These are phyloP conservation scores for Glaucomys volans DNA, from an alignment of 2,113 vertebrate genomes.

Conservation along the genomic window DNA sequence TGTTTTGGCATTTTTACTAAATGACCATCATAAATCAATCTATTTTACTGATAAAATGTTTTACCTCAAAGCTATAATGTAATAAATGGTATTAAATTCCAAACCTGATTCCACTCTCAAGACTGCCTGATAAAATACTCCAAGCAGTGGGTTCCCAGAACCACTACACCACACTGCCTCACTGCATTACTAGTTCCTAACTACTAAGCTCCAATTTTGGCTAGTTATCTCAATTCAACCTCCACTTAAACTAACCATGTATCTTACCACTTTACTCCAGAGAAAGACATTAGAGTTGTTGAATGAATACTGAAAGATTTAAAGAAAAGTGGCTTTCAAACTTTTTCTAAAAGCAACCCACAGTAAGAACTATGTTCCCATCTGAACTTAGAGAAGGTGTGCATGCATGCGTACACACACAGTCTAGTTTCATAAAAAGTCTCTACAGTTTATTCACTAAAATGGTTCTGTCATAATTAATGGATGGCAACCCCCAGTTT, in stretches of 20 bases:
- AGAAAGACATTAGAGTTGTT: neutral
- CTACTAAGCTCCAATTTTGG: neutral
- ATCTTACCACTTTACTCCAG: neutral
- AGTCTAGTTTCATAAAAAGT: neutral
- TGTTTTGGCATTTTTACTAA: slow-evolving; percentile 31
- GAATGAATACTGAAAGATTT: neutral
- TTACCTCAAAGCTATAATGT: neutral
- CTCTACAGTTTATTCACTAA: neutral
- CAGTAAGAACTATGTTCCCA: neutral
- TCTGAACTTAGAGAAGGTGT: neutral
- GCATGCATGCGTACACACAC: neutral
- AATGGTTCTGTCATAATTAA: neutral
- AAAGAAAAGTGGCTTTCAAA: neutral
- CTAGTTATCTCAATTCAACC: slow-evolving; percentile 3
- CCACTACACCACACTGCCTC: neutral
- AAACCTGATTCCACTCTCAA: neutral
- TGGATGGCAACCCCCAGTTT: neutral
- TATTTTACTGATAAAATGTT: neutral
- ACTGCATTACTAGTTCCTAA: neutral
- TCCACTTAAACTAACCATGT: neutral
- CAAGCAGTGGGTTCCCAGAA: neutral
- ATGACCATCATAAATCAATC: neutral
- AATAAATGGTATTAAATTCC: neutral
- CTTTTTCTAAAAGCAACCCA: slow-evolving; percentile 3
- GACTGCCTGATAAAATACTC: neutral